Conservation (phyloP, 2,113 vertebrate species). For the Anarrhichthys ocellatus region DNA sequence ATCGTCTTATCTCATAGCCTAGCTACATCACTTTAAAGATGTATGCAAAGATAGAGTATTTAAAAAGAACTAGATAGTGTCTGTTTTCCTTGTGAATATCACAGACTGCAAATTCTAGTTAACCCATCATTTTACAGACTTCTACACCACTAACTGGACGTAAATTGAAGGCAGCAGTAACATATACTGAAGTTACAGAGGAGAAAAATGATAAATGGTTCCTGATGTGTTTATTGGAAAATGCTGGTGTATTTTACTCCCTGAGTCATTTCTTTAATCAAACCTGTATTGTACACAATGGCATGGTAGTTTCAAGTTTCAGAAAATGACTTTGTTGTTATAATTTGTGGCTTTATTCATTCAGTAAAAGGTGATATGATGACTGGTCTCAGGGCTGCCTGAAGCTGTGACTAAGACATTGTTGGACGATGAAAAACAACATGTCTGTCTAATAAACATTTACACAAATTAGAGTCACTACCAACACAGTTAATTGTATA, state of each 20-base stretch:
- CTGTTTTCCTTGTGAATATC: slow-evolving; percentile 24
- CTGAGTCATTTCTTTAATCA: slow-evolving; percentile 44
- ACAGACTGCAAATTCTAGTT: not conserved
- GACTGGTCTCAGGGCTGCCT: slow-evolving; percentile 36
- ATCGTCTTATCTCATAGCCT: not conserved
- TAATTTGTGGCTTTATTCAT: slow-evolving; percentile 41
- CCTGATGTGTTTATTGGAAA: slow-evolving; percentile 61
- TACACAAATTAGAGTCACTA: slow-evolving; percentile 37
- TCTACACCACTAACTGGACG: slow-evolving; percentile 32
- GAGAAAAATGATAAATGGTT: slow-evolving; percentile 61
- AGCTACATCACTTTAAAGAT: not conserved
- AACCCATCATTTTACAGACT: slow-evolving; percentile 38
- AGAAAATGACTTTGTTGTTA: slow-evolving; percentile 28
- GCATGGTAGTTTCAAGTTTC: slow-evolving; percentile 7
- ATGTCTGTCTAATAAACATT: slow-evolving; percentile 49
- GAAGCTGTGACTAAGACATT: slow-evolving; percentile 7
- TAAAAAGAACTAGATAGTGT: not conserved
- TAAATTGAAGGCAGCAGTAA: slow-evolving; percentile 53
- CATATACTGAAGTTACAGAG: slow-evolving; percentile 32
- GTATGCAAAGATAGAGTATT: not conserved
- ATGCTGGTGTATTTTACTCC: slow-evolving; percentile 45
- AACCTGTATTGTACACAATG: slow-evolving; percentile 49
- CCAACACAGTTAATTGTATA: slow-evolving; percentile 30
- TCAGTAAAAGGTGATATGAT: slow-evolving; percentile 55
- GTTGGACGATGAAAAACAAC: slow-evolving; percentile 12